A percentile compares a stretch with the other conserved stretches of the same genome.
These are phyloP conservation scores for Hydrotaea cyrtoneurina DNA, from an alignment of 2,888 invertebrate species.

Conservation along the genomic window DNA sequence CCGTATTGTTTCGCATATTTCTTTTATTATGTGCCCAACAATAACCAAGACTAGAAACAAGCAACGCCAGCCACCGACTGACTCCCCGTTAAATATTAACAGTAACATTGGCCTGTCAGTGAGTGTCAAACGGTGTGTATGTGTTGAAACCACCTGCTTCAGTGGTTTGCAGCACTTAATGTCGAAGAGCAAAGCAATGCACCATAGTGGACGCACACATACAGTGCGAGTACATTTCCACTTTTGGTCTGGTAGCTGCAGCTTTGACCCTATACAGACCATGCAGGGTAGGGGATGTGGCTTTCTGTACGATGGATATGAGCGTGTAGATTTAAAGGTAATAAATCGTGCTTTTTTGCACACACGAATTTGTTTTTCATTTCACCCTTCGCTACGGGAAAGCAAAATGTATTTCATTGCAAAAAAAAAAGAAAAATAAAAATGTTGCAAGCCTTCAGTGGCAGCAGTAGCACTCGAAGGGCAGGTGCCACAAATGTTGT, in stretches of 20 bases:
- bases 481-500: constrained; percentile 11
- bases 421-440: no score
- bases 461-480: neutral
- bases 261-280: no score
- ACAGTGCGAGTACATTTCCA: no score
- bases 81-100: neutral
- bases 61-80: neutral
- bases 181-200: neutral
- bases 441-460: neutral
- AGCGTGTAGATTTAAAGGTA: constrained; percentile 25
- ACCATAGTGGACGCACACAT: neutral
- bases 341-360: constrained; percentile 30
- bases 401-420: neutral
- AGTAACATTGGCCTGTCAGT: constrained; percentile 10
- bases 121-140: constrained; percentile 13
- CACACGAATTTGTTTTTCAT: constrained; percentile 7
- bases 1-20: no score
- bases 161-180: constrained; percentile 9
- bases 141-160: constrained; percentile 32
- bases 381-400: neutral
- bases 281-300: no score
- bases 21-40: no score
- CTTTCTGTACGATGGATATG: neutral
- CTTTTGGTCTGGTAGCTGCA: no score
- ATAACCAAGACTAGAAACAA: no score